These are phyloP conservation scores for Sarcophaga caerulescens DNA, from an alignment of 2,888 invertebrate species.

Conservation along the genomic window DNA sequence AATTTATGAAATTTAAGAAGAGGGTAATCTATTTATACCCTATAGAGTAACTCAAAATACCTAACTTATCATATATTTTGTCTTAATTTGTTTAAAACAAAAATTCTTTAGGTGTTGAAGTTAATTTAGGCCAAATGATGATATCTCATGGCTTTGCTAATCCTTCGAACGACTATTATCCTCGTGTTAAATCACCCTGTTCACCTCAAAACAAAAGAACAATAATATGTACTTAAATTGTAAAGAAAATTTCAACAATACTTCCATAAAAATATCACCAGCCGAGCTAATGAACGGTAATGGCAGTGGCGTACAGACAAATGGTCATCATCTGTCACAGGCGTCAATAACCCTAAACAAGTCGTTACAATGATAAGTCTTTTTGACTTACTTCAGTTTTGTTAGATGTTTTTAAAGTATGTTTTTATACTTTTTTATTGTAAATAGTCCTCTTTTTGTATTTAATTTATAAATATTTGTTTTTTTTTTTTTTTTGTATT, in stretches of 20 bases:
- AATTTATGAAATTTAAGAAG: conserved; percentile 86
- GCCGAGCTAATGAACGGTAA: conserved; percentile 72
- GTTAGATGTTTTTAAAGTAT: conserved; percentile 26
- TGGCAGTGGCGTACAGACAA: conserved; percentile 65
- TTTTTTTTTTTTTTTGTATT: not conserved
- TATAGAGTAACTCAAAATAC: too few species aligned
- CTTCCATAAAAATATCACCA: conserved; percentile 69
- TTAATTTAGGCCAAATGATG: conserved; percentile 78
- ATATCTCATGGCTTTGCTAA: conserved; percentile 78
- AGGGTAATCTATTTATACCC: conserved; percentile 81
- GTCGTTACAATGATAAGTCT: conserved; percentile 31
- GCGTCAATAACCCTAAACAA: not conserved
- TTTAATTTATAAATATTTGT: conserved; percentile 6
- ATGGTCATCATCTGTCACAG: conserved; percentile 28
- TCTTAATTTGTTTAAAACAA: not conserved
- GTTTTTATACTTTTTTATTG: conserved; percentile 42
- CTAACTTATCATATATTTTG: not conserved
- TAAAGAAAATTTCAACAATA: conserved; percentile 60
- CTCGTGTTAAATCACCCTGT: conserved; percentile 68
- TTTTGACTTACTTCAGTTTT: conserved; percentile 29
- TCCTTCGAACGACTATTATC: conserved; percentile 73
- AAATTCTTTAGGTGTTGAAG: conserved; percentile 72
- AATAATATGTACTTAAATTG: conserved; percentile 72
- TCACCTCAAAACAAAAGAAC: conserved; percentile 71
- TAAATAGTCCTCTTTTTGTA: conserved; percentile 38